Evolutionary conservation across 2,888 invertebrate species (phyloP).

Genomic region (Ochropleura leucogaster): DNA sequence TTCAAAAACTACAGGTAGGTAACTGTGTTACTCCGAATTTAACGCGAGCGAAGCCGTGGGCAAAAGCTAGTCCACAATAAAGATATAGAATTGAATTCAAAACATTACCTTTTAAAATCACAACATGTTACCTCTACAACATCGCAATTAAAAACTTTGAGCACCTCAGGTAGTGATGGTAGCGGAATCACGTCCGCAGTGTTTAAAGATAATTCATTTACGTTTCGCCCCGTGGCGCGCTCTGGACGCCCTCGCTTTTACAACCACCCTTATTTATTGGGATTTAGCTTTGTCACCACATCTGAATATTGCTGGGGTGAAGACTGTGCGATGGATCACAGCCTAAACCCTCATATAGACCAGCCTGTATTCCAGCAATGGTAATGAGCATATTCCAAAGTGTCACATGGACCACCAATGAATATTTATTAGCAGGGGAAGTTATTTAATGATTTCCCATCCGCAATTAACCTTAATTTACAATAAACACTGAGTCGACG

Average conservation of each 20-base stretch:
- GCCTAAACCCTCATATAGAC: not conserved
- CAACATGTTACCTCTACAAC: not conserved
- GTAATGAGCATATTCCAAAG: not conserved
- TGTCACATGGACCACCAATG: not conserved
- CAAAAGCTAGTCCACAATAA: too few species aligned
- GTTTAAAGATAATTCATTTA: slow-evolving; percentile 85
- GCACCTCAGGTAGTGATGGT: slow-evolving; percentile 66
- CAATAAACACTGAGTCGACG: too few species aligned
- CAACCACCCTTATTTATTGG: slow-evolving; percentile 52
- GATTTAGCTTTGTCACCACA: slow-evolving; percentile 41
- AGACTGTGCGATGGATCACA: not conserved
- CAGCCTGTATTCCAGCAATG: not conserved
- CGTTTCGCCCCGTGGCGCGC: slow-evolving; percentile 68
- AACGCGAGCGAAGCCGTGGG: too few species aligned
- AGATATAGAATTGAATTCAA: too few species aligned
- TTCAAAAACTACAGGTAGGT: too few species aligned
- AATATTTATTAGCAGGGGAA: not conserved
- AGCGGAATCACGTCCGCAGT: slow-evolving; percentile 83
- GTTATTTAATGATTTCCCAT: too few species aligned
- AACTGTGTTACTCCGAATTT: too few species aligned
- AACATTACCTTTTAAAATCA: not conserved
- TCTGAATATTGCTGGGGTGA: not conserved
- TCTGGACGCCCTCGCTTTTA: slow-evolving; percentile 44
- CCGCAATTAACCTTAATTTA: too few species aligned
- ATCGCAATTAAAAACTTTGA: slow-evolving; percentile 70